These are phyloP conservation scores for Sebastes diaconus DNA, from an alignment of 2,797 vertebrate genomes.

Conservation along the genomic window DNA sequence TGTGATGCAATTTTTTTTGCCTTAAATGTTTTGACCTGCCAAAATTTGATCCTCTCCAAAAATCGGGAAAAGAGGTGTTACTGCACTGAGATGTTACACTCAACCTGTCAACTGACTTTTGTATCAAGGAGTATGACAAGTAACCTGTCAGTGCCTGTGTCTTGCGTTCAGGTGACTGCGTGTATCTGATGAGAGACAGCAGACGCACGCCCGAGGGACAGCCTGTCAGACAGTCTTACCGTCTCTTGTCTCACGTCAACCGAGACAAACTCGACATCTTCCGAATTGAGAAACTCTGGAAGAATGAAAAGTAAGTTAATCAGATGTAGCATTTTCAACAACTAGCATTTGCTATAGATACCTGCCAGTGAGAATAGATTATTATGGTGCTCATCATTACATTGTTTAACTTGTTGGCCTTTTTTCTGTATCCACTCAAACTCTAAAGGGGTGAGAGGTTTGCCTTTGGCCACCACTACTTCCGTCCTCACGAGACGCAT, in stretches of 20 bases:
- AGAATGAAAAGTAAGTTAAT: slow-evolving; percentile 90
- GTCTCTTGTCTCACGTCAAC: slow-evolving; percentile 94
- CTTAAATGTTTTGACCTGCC: not conserved
- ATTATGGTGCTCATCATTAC: not conserved
- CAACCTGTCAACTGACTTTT: not conserved
- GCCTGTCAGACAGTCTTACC: slow-evolving; percentile 94
- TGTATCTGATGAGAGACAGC: slow-evolving; percentile 98
- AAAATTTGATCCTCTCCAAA: not conserved
- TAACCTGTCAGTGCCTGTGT: slow-evolving; percentile 16
- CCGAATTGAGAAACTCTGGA: slow-evolving; percentile 99
- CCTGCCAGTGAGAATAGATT: not conserved
- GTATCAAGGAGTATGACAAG: not conserved
- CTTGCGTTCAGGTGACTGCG: slow-evolving; percentile 91
- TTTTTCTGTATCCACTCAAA: not conserved
- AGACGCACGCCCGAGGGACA: slow-evolving; percentile 94
- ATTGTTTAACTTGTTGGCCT: not conserved
- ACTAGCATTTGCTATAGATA: not conserved
- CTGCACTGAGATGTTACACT: not conserved
- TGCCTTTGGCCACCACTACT: slow-evolving; percentile 98
- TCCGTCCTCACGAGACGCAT: slow-evolving; percentile 98
- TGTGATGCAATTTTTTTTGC: not conserved
- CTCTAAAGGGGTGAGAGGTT: slow-evolving; percentile 92
- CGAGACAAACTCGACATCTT: slow-evolving; percentile 98
- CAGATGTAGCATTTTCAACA: not conserved
- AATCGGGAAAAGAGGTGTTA: not conserved